These are phyloP conservation scores for Epizoanthus stellaris DNA, from an alignment of 92 coral and sea anemone species.

Conservation along the genomic window DNA sequence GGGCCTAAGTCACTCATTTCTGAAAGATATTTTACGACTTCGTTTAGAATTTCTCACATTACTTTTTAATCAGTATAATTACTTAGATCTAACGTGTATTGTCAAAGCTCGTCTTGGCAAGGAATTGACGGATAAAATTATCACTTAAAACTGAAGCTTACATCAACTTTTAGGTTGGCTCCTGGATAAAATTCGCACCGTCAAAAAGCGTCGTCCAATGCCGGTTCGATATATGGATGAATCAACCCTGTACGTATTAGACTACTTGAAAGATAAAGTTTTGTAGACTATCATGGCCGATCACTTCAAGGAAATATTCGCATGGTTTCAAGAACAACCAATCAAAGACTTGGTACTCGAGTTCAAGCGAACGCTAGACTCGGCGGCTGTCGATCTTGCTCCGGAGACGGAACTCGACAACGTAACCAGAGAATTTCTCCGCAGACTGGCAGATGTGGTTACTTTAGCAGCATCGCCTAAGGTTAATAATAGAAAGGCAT, in stretches of 20 bases:
- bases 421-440: not conserved
- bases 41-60: too few relatives aligned
- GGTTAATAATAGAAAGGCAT: not conserved
- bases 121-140: too few relatives aligned
- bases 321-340: conserved; percentile 22
- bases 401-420: conserved; percentile 7
- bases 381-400: not conserved
- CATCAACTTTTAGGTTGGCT: too few relatives aligned
- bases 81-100: too few relatives aligned
- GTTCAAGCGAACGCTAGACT: not conserved
- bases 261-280: too few relatives aligned
- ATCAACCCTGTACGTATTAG: not conserved
- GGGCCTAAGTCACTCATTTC: too few relatives aligned
- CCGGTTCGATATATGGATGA: not conserved
- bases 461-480: conserved; percentile 14
- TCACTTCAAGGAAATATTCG: conserved; percentile 10
- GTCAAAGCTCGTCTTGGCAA: too few relatives aligned
- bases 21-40: too few relatives aligned
- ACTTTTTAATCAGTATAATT: too few relatives aligned
- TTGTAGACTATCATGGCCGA: not conserved
- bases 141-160: too few relatives aligned
- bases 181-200: too few relatives aligned
- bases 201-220: not conserved
- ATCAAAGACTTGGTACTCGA: conserved; percentile 3
- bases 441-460: conserved; percentile 27